These are phyloP conservation scores for Poeciliopsis occidentalis DNA, from an alignment of 2,113 vertebrate species.

Conservation along the genomic window DNA sequence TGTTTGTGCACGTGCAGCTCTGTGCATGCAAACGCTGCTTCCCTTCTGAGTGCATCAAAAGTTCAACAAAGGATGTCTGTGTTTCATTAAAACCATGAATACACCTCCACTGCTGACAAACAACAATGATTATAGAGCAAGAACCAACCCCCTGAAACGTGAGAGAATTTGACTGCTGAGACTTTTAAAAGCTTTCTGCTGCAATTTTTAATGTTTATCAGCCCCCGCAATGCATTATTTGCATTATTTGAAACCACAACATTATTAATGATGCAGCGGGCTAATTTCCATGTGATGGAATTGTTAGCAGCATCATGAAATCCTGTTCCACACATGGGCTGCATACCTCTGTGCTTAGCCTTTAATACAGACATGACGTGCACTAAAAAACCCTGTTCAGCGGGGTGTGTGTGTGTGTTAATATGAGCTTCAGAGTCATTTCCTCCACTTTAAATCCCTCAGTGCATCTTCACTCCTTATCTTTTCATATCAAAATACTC, in stretches of 20 bases:
- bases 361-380: slow-evolving; percentile 54
- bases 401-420: slow-evolving; percentile 37
- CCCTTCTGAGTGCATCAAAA: slow-evolving; percentile 52
- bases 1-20: slow-evolving; percentile 33
- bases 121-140: slow-evolving; percentile 29
- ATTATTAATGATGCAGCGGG: slow-evolving; percentile 47
- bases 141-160: slow-evolving; percentile 45
- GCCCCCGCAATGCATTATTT: slow-evolving; percentile 47
- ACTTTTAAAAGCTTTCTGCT: slow-evolving; percentile 25
- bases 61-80: slow-evolving; percentile 67
- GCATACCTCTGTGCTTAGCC: slow-evolving; percentile 47
- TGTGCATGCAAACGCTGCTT: slow-evolving; percentile 57
- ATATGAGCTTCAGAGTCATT: slow-evolving; percentile 33
- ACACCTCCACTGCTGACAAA: slow-evolving; percentile 51
- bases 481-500: slow-evolving; percentile 58
- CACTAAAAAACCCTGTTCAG: slow-evolving; percentile 51
- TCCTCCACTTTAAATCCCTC: slow-evolving; percentile 46
- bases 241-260: slow-evolving; percentile 53
- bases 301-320: slow-evolving; percentile 51
- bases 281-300: slow-evolving; percentile 32
- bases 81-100: slow-evolving; percentile 61
- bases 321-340: slow-evolving; percentile 63
- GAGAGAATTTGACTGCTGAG: slow-evolving; percentile 54
- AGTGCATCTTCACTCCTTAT: slow-evolving; percentile 40
- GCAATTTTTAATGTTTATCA: slow-evolving; percentile 45